Base-by-base conservation (phyloP, 2,113 vertebrate species). In the Mastomys natalensis region DNA sequence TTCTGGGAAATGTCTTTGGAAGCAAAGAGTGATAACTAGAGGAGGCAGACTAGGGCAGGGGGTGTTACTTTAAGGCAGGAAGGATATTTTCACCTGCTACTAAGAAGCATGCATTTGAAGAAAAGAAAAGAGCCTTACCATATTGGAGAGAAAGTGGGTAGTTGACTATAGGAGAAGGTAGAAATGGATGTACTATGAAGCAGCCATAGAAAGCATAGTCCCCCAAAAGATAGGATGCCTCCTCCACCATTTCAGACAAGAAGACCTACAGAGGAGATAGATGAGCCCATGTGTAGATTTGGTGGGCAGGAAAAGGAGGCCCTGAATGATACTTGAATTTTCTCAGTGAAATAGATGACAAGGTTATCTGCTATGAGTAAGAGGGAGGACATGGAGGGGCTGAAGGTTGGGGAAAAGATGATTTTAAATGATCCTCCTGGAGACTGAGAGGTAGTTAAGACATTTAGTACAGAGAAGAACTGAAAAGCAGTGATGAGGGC, bases 51-150 rank as follows among this genome's bases (percentile, higher is more conserved):
- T 68, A 34, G 31, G 62, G 10, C 91, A 60, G 85, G 24, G 43
- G 15, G 24, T 34, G 95, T 74, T 78, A 85, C 78, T 94, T 87
- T 88, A 97, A 97, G 88, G 89, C 48, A 77, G 55, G 43, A 73
- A 9, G 95, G 11, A 74, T 37, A 86, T 40, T 90, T 95, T 93
- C 78, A 87, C 24, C 37, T 81, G 58, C 55, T 82, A 94, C 40
- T 73, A 22, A 84, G 48, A 90, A 87, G 29, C 2, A 45, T 58
- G 3, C 37, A 93, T 22, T 74, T 92, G 73, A 95, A 40, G 80
- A 48, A 91, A 95, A 40, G 80, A 48, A 91, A 96, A 91, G n/a
- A 48, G 11, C 8, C 89, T 86, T 37, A 45, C 66, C 40, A 51
- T 70, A 78, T 64, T 95, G 40, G 68, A 26, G 55, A 85, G n/a